phyloP scores from a whole-genome alignment of 2,113 vertebrate species.

The Oophaga pumilio region DNA sequence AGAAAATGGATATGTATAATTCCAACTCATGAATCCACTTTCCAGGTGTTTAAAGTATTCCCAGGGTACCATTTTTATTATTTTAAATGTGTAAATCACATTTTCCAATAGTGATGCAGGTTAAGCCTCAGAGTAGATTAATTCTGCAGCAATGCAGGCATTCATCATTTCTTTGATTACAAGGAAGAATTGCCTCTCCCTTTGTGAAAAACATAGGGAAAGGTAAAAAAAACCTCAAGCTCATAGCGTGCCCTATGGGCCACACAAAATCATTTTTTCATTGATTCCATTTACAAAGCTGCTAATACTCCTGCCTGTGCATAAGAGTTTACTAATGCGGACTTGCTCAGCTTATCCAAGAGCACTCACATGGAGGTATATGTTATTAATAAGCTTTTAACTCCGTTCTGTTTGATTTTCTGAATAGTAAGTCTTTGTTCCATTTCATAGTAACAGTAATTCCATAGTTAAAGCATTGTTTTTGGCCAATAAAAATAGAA shows the following conservation, averaged over 20 bases:
- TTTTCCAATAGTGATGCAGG: constrained; percentile 55
- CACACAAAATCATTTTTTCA: constrained; percentile 23
- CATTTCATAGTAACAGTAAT: neutral
- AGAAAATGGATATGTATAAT: neutral
- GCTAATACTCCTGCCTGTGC: constrained; percentile 30
- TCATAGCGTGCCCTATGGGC: constrained; percentile 27
- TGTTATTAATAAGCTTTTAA: constrained; percentile 56
- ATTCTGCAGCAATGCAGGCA: constrained; percentile 49
- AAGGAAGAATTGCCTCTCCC: constrained; percentile 55
- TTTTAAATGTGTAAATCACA: constrained; percentile 55
- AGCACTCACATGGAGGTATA: neutral
- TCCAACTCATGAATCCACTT: neutral
- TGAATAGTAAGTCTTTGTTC: constrained; percentile 11
- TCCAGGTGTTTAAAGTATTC: constrained; percentile 25
- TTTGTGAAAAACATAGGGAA: constrained; percentile 8
- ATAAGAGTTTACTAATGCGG: constrained; percentile 35
- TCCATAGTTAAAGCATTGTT: neutral
- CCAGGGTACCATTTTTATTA: constrained; percentile 41
- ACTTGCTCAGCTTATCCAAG: constrained; percentile 11
- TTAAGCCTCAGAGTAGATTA: constrained; percentile 58
- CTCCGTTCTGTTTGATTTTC: neutral
- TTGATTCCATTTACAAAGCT: constrained; percentile 50
- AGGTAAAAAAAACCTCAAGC: constrained; percentile 16
- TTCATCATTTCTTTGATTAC: constrained; percentile 59
- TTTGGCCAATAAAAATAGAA: neutral